A percentile compares a stretch with the other conserved stretches of the same genome.
These are phyloP conservation scores for Liasis olivaceus DNA, from an alignment of 2,797 vertebrate genomes.

Conservation along the genomic window DNA sequence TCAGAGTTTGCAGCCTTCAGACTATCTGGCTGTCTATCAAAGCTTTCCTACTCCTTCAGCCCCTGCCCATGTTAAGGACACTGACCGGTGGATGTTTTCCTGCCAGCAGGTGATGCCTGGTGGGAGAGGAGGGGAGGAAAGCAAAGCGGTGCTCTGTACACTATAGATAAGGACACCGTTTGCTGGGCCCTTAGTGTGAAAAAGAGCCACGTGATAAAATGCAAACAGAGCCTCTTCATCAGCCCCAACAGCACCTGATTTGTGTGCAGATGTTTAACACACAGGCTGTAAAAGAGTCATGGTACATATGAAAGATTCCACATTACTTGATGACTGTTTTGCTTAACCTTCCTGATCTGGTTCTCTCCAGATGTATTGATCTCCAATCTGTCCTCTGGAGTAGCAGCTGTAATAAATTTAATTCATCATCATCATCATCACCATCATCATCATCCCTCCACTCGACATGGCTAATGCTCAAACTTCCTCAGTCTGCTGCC, in stretches of 20 bases:
- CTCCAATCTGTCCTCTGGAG: too few relatives aligned
- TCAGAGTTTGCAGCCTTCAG: not conserved
- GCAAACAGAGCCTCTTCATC: not conserved
- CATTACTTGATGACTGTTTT: not conserved
- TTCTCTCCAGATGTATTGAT: too few relatives aligned
- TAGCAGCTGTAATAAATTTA: too few relatives aligned
- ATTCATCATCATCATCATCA: too few relatives aligned
- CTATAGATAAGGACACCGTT: not conserved
- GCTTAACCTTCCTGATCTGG: too few relatives aligned
- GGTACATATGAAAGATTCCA: not conserved
- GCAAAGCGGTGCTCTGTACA: not conserved
- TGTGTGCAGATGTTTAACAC: not conserved
- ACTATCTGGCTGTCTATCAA: not conserved
- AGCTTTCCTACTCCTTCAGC: not conserved
- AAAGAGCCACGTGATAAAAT: not conserved
- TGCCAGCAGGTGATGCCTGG: not conserved
- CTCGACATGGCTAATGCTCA: too few relatives aligned
- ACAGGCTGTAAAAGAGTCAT: not conserved
- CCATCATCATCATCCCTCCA: too few relatives aligned
- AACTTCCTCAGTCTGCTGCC: not conserved
- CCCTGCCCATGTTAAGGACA: not conserved
- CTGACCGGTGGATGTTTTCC: not conserved
- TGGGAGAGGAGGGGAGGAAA: not conserved
- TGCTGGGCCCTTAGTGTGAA: not conserved
- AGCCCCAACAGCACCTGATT: not conserved